phyloP scores from a whole-genome alignment of 1,140 invertebrate genomes.

The Mamestra configurata region DNA sequence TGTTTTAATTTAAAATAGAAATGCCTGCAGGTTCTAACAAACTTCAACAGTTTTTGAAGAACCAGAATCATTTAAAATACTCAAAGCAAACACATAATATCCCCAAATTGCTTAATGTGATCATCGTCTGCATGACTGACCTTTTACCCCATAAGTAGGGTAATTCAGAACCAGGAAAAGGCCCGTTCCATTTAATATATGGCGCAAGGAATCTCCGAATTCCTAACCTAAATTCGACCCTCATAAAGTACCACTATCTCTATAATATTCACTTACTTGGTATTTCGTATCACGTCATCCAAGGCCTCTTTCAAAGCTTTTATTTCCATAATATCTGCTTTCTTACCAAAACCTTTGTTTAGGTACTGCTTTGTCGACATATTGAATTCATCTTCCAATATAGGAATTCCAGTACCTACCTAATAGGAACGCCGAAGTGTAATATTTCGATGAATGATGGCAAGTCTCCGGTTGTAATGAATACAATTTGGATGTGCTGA shows the following conservation, averaged over 20 bases:
- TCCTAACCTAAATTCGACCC: background rate
- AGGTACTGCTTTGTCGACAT: background rate
- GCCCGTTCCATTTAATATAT: background rate
- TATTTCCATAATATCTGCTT: background rate
- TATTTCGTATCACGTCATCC: background rate
- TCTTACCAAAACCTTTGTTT: slow-evolving; percentile 13
- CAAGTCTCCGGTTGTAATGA: background rate
- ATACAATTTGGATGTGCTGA: background rate
- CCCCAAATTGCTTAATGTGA: background rate
- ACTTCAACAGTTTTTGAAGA: too few species aligned
- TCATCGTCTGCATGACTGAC: background rate
- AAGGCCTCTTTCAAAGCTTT: background rate
- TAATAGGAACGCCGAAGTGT: background rate
- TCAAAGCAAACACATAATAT: background rate
- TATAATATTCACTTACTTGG: slow-evolving; percentile 7
- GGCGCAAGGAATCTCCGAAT: background rate
- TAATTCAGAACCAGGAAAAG: background rate
- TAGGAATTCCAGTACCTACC: background rate
- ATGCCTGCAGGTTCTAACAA: too few species aligned
- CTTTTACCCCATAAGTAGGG: background rate
- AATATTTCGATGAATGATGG: background rate
- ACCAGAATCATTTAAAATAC: too few species aligned
- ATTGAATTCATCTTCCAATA: background rate
- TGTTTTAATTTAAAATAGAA: too few species aligned
- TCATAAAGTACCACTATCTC: background rate